Percentiles rank a stretch among this genome's conserved stretches.
These are phyloP conservation scores for Salvelinus alpinus DNA, from an alignment of 2,113 vertebrate species.

Conservation along the genomic window DNA sequence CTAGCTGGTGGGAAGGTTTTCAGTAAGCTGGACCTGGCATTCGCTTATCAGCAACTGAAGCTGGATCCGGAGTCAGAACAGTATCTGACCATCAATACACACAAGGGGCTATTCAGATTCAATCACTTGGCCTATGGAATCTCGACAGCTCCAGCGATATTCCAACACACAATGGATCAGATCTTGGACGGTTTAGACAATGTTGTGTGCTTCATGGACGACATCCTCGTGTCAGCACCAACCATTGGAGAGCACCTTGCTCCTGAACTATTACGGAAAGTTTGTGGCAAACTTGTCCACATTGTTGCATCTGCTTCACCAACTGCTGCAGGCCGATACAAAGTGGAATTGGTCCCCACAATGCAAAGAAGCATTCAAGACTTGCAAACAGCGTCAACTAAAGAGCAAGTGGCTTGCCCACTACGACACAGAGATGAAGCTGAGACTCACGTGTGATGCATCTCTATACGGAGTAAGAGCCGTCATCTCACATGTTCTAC, in stretches of 20 bases:
- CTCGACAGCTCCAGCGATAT: too few relatives aligned
- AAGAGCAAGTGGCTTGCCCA: not conserved
- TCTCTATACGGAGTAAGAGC: not conserved
- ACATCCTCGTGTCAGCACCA: too few relatives aligned
- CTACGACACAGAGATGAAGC: not conserved
- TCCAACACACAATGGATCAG: too few relatives aligned
- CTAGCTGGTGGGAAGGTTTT: not conserved
- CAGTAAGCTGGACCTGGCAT: slow-evolving; percentile 8
- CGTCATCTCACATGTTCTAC: not conserved
- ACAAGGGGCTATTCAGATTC: too few relatives aligned
- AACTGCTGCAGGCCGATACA: not conserved
- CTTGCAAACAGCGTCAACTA: not conserved
- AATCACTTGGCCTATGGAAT: too few relatives aligned
- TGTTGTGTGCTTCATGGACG: too few relatives aligned
- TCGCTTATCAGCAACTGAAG: slow-evolving; percentile 15
- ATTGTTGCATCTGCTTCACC: not conserved
- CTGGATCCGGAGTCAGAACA: not conserved
- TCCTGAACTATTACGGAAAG: too few relatives aligned
- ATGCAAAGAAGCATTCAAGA: not conserved
- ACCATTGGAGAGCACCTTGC: too few relatives aligned
- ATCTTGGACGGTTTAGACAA: too few relatives aligned
- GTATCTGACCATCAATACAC: slow-evolving; percentile 3
- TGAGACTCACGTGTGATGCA: not conserved
- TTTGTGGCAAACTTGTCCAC: too few relatives aligned
- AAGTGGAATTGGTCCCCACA: slow-evolving; percentile 6